A percentile compares a stretch with the other conserved stretches of the same genome.
Evolutionary conservation across 2,797 vertebrate genomes (phyloP).

Genomic region (Coccyzus lansbergi): DNA sequence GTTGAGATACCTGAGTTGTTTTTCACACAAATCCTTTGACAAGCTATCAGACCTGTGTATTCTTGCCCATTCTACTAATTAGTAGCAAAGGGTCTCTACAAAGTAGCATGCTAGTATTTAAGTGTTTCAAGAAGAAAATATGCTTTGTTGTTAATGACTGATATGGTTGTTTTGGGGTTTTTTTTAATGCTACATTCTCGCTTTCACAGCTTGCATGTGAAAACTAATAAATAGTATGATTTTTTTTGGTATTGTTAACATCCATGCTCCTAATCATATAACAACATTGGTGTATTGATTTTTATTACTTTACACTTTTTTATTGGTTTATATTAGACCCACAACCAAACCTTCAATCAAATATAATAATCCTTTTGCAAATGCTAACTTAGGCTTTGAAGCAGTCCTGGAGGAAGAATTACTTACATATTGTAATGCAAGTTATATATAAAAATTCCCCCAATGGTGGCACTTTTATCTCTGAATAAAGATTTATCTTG

Average conservation of each 20-base stretch:
- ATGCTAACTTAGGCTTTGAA: constrained; percentile 11
- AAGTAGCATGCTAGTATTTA: background rate
- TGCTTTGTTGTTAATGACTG: background rate
- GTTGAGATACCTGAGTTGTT: background rate
- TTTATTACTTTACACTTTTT: background rate
- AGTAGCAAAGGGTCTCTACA: background rate
- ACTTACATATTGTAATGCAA: background rate
- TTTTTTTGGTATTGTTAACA: background rate
- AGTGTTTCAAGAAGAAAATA: background rate
- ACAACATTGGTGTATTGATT: background rate
- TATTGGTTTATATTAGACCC: background rate
- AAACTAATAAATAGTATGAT: background rate
- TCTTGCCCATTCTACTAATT: background rate
- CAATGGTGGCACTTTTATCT: background rate
- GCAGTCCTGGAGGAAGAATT: background rate
- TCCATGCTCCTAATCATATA: background rate
- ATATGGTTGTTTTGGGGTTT: background rate
- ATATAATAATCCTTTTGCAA: constrained; percentile 33
- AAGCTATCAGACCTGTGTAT: background rate
- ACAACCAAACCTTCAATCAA: background rate
- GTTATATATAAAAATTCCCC: background rate
- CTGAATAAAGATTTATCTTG: background rate
- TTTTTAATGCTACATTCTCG: background rate
- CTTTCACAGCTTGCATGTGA: background rate
- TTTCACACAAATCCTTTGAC: background rate